Evolutionary conservation across 2,888 invertebrate genomes (phyloP).

Genomic region (Eretmocerus hayati): DNA sequence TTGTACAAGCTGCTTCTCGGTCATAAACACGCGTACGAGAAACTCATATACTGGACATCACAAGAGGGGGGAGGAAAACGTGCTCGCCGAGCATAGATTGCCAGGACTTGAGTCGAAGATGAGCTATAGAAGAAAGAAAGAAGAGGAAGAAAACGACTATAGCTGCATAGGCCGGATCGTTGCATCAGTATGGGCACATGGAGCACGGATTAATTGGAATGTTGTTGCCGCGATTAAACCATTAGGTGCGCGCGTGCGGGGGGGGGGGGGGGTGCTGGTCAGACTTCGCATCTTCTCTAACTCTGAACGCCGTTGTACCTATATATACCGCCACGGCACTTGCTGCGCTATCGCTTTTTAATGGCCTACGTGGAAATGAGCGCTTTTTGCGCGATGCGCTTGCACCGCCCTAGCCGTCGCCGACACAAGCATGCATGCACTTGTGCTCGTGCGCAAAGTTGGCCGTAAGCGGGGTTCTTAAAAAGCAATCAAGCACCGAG

Average conservation of each 20-base stretch:
- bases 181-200: too few species aligned
- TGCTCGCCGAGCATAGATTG: background rate
- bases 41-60: conserved; percentile 26
- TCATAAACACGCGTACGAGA: conserved; percentile 27
- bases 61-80: background rate
- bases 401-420: background rate
- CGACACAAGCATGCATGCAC: background rate
- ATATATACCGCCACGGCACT: too few species aligned
- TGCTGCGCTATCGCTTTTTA: conserved; percentile 17
- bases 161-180: background rate
- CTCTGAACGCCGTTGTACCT: too few species aligned
- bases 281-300: background rate
- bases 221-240: conserved; percentile 38
- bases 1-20: conserved; percentile 25
- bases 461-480: conserved; percentile 8
- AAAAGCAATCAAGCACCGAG: conserved; percentile 14
- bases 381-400: background rate
- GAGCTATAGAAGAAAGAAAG: background rate
- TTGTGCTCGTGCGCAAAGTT: background rate
- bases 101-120: background rate
- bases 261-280: background rate
- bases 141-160: background rate
- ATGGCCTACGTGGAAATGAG: conserved; percentile 18
- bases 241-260: conserved; percentile 26
- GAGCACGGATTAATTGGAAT: conserved; percentile 36